Evolutionary conservation across 35 echinoderm and acorn worm species (phyloP).

Genomic region (Holothuria glaberrima): DNA sequence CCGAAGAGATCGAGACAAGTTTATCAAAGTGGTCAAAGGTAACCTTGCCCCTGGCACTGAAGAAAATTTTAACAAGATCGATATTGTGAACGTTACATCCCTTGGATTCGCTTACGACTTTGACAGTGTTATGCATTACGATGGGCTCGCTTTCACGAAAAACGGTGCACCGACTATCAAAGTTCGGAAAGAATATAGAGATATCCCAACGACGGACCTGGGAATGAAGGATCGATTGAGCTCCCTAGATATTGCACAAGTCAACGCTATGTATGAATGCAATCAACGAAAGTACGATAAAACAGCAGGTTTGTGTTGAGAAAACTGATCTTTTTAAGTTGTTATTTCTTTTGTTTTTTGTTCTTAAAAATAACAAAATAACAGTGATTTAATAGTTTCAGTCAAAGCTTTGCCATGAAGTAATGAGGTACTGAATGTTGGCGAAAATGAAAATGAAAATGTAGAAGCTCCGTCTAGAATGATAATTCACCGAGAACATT

Average conservation of each 20-base stretch:
- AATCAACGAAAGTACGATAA: constrained; percentile 56
- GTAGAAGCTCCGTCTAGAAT: too few relatives aligned
- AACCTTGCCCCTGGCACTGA: constrained; percentile 81
- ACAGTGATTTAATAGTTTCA: too few relatives aligned
- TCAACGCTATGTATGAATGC: constrained; percentile 85
- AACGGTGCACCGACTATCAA: constrained; percentile 87
- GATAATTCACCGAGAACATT: too few relatives aligned
- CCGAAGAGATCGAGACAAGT: constrained; percentile 84
- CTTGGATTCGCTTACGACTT: constrained; percentile 90
- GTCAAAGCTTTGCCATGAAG: too few relatives aligned
- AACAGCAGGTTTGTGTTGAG: neutral
- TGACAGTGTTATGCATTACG: constrained; percentile 94
- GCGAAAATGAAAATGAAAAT: too few relatives aligned
- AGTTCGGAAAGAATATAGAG: constrained; percentile 74
- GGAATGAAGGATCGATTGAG: constrained; percentile 69
- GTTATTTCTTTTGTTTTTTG: neutral
- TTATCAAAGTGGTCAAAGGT: constrained; percentile 70
- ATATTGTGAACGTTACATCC: constrained; percentile 72
- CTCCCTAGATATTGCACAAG: constrained; percentile 84
- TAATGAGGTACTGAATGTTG: too few relatives aligned
- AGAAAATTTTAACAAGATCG: constrained; percentile 85
- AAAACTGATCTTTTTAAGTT: neutral
- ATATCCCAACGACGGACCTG: constrained; percentile 37
- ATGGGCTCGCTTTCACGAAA: constrained; percentile 66
- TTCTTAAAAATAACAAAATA: neutral